Base-by-base conservation (phyloP, 1,140 invertebrate genomes). In the Ptiloglossa arizonensis region DNA sequence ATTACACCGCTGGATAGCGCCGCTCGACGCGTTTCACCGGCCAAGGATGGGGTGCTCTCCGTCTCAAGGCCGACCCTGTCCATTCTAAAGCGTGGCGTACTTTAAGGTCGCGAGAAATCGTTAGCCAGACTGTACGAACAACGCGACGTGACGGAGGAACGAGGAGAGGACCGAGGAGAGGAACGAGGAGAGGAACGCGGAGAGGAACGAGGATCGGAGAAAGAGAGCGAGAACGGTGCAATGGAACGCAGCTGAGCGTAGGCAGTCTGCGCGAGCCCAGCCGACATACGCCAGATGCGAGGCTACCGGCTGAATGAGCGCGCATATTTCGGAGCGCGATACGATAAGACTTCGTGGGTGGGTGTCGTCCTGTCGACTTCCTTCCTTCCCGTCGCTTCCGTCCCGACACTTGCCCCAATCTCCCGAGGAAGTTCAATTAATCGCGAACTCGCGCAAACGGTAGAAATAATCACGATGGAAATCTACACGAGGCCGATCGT, bases 341-440 rank as follows among this genome's bases (percentile, higher is more conserved):
- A 11, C 56, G 73, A 76, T 76, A 76, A 59, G 2, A 3, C 5
- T 0, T 11, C 5, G 54, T 76, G 73, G 73, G 73, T 76, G 73
- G 73, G 64, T 76, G 73, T 59, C 24, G n/a, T 35, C 15, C 38
- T n/a, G 38, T 5, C 9, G 32, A 29, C 62, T 59, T 46, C 32
- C 48, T 67, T 41, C 63, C 54, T 76, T 29, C 5, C 15, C 59
- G 24, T 68, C 22, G 35, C 24, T 41, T 48, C 15, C 19, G 3
- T 22, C 15, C 54, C 32, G 2, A n/a, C 15, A 1, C 22, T 0
- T 13, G 57, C 5, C 29, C 38, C 9, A 35, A 38, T 62, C 38
- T 13, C 19, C 0, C n/a, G 9, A 4, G 57, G 9, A 22, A 22
- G 11, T n/a, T 24, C 46, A n/a, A 50, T 50, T 50, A 50, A 50